Conservation (phyloP, 1,140 invertebrate species). For the Halictus rubicundus region DNA sequence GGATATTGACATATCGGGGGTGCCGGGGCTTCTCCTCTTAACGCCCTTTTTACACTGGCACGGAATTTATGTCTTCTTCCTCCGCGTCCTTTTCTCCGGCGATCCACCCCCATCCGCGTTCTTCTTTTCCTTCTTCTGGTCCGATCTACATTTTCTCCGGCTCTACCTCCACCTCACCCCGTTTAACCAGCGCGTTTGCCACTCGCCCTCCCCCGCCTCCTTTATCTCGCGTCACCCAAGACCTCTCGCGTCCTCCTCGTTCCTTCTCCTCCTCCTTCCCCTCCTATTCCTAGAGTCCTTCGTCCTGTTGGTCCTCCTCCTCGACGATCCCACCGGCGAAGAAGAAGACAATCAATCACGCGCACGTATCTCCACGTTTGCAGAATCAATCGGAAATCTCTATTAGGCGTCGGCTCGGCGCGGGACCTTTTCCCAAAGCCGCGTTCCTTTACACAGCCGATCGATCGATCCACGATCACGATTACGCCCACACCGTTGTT, state of each 20-base stretch:
- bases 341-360: slow-evolving; percentile 62
- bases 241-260: background rate
- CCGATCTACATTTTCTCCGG: slow-evolving; percentile 33
- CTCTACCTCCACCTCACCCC: no score
- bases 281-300: background rate
- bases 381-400: slow-evolving; percentile 66
- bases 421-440: background rate
- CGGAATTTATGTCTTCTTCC: slow-evolving; percentile 69
- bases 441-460: background rate
- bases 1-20: slow-evolving; percentile 74
- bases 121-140: background rate
- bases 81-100: slow-evolving; percentile 12
- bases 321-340: background rate
- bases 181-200: background rate
- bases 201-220: background rate
- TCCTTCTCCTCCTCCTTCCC: background rate
- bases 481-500: background rate
- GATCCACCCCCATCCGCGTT: background rate
- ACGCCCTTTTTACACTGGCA: slow-evolving; percentile 67
- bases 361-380: slow-evolving; percentile 53
- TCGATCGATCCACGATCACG: slow-evolving; percentile 17
- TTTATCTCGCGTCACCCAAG: no score
- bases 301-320: background rate
- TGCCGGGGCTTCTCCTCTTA: slow-evolving; percentile 64
- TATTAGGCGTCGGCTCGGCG: slow-evolving; percentile 51